Percentiles rank a stretch among this genome's conserved stretches.
phyloP scores from a whole-genome alignment of 2,113 vertebrate genomes.

The Polyodon spathula region DNA sequence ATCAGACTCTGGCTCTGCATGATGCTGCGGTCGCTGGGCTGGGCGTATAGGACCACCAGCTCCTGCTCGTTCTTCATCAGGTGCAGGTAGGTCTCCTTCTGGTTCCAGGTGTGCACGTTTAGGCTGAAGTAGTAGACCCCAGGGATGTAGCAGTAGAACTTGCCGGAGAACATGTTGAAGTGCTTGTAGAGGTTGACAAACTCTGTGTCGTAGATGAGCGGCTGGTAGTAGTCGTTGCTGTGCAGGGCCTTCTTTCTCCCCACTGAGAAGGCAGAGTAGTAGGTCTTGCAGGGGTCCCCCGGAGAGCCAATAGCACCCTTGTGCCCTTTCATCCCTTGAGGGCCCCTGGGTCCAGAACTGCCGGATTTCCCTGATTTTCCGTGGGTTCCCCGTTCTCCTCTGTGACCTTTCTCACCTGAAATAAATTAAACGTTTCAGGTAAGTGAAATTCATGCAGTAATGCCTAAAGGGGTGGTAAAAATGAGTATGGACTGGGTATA shows the following conservation, averaged over 20 bases:
- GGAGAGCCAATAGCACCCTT: slow-evolving; percentile 65
- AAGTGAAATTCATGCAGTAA: background rate
- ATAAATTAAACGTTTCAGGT: slow-evolving; percentile 12
- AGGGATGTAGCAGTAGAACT: slow-evolving; percentile 74
- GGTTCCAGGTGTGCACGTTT: slow-evolving; percentile 83
- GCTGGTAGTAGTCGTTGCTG: slow-evolving; percentile 74
- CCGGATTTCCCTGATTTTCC: slow-evolving; percentile 67
- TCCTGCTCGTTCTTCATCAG: slow-evolving; percentile 63
- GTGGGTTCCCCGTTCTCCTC: slow-evolving; percentile 55
- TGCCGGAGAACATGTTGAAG: slow-evolving; percentile 82
- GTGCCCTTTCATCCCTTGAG: slow-evolving; percentile 59
- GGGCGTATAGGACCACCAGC: slow-evolving; percentile 69
- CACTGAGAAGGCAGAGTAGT: slow-evolving; percentile 76
- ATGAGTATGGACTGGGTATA: no score
- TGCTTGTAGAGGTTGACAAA: slow-evolving; percentile 78
- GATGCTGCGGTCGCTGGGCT: slow-evolving; percentile 79
- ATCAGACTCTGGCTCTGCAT: slow-evolving; percentile 86
- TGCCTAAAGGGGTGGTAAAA: background rate
- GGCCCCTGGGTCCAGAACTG: slow-evolving; percentile 50
- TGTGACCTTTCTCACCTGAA: slow-evolving; percentile 75
- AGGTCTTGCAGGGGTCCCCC: slow-evolving; percentile 65
- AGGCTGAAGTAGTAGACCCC: slow-evolving; percentile 81
- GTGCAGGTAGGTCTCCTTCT: slow-evolving; percentile 83
- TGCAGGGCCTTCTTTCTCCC: slow-evolving; percentile 75
- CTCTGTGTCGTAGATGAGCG: slow-evolving; percentile 72